Percentiles rank a stretch among this genome's conserved stretches.
phyloP scores from a whole-genome alignment of 2,113 vertebrate genomes.

The Acanthochromis polyacanthus region DNA sequence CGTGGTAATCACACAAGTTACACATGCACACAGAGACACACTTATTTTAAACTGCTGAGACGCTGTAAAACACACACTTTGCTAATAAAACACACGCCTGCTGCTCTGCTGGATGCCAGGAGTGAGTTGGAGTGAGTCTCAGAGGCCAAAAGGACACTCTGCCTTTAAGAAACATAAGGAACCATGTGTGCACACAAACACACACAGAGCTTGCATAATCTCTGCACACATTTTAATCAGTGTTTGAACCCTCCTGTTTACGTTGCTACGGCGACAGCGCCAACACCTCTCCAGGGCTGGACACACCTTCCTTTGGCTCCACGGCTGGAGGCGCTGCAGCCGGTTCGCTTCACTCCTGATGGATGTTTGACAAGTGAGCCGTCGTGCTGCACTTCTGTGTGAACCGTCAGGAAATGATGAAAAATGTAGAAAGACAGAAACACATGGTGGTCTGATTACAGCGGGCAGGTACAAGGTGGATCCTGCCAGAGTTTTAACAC shows the following conservation, averaged over 20 bases:
- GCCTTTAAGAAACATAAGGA: conserved; percentile 46
- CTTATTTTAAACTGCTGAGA: conserved; percentile 51
- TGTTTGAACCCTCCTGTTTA: conserved; percentile 76
- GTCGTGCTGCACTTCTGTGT: conserved; percentile 50
- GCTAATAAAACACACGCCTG: conserved; percentile 60
- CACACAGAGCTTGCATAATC: conserved; percentile 65
- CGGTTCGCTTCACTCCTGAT: conserved; percentile 45
- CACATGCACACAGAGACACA: conserved; percentile 22
- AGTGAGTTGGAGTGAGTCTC: conserved; percentile 29
- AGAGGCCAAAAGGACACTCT: conserved; percentile 23
- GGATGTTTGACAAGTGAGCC: conserved; percentile 69
- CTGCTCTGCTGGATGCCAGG: conserved; percentile 38
- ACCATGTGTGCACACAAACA: conserved; percentile 14
- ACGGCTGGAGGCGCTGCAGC: conserved; percentile 31
- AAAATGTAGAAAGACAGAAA: conserved; percentile 7
- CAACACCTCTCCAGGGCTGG: conserved; percentile 67
- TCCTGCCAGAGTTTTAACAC: neutral
- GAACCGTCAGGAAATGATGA: conserved; percentile 52
- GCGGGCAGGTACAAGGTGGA: neutral
- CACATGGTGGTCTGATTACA: conserved; percentile 29
- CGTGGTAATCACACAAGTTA: conserved; percentile 17
- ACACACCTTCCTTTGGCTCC: conserved; percentile 78
- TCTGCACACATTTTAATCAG: conserved; percentile 68
- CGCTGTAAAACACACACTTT: conserved; percentile 58
- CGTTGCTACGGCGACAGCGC: conserved; percentile 66